Base-by-base conservation (phyloP, 2,888 invertebrate genomes). In the Coecobrya sp. region DNA sequence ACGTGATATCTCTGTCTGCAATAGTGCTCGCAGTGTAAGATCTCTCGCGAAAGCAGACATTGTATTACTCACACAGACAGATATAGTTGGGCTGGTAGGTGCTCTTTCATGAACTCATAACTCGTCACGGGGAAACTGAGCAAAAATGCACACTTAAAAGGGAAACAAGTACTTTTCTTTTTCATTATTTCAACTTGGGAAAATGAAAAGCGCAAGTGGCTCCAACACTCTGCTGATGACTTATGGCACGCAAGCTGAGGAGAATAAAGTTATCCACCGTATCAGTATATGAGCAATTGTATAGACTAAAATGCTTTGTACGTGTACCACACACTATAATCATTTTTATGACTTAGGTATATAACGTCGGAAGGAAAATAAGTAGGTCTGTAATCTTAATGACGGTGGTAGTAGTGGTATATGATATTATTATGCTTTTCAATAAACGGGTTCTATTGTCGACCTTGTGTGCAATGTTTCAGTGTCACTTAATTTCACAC, bases 401-500 rank as follows among this genome's bases (percentile, higher is more conserved):
- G 49, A 49, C 10, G 13, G 11, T 13, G 10, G 1, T 49, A n/a
- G n/a, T n/a, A n/a, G n/a, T 49, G 4, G 36, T 7, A 7, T 36
- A 7, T 7, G 49, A 49, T 49, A 49, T 36, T 49, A 49, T 49
- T 13, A 49, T 10, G 49, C 49, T 49, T 13, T 49, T 13, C 49
- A 49, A 49, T 49, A 49, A 49, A 3, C 11, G 7, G 3, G 7
- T 19, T 7, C 19, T 25, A 65, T 36, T 36, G 13, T 70, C 36
- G 68, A 16, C 36, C 68, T 70, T 70, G 68, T 22, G 30, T 19
- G 19, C 27, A 27, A 0, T 16, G 19, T 16, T 70, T 36, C 68
- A 36, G 68, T 36, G 68, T 36, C 68, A 70, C 36, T 70, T 70
- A 70, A 70, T 70, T 70, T 22, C 27, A 22, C 36, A 36, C 7